These are phyloP conservation scores for Wiebesia pumilae DNA, from an alignment of 1,140 invertebrate species.

Conservation along the genomic window DNA sequence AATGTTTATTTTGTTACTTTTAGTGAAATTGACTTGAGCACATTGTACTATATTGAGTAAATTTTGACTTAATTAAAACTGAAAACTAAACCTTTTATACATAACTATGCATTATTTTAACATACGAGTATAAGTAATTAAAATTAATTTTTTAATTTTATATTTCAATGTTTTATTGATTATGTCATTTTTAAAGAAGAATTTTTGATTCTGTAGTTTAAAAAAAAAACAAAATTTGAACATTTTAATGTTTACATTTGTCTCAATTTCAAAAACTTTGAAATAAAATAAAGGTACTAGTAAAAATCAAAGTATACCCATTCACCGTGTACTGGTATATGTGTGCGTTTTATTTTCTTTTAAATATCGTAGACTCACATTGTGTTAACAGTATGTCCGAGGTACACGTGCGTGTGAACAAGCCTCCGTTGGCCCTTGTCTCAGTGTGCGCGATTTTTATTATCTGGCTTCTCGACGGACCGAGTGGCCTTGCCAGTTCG, in stretches of 20 bases:
- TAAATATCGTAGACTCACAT: constrained; percentile 38
- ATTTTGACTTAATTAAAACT: neutral
- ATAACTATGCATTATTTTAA: neutral
- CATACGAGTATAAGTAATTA: neutral
- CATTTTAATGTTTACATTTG: too few relatives aligned
- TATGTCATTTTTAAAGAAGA: neutral
- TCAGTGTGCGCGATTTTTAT: neutral
- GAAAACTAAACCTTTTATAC: neutral
- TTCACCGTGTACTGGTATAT: neutral
- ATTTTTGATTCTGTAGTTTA: too few relatives aligned
- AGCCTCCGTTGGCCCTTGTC: neutral
- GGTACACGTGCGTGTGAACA: neutral
- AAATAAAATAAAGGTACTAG: neutral
- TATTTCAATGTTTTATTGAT: too few relatives aligned
- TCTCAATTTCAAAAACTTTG: too few relatives aligned
- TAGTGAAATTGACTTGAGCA: neutral
- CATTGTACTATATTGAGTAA: neutral
- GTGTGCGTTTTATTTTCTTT: neutral
- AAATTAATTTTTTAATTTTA: too few relatives aligned
- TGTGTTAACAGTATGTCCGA: constrained; percentile 18
- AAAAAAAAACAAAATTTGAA: too few relatives aligned
- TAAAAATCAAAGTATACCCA: neutral
- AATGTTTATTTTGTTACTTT: neutral
- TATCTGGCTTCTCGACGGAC: too few relatives aligned
- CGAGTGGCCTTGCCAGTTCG: neutral